Conservation (phyloP, 2,888 invertebrate species). For the Rosalia funebris region DNA sequence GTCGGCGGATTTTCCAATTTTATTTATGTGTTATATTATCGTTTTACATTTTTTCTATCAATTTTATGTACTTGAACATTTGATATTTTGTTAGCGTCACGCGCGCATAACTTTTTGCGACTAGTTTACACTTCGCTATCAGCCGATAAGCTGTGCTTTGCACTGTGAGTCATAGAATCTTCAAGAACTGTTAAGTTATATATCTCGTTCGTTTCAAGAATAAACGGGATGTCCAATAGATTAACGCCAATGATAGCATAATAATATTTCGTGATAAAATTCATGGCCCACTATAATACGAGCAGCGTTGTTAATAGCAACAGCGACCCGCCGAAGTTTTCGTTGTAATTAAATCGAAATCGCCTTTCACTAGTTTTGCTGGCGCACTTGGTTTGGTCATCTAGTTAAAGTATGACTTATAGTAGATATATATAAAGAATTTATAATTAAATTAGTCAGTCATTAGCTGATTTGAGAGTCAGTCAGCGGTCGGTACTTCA, state of each 20-base stretch:
- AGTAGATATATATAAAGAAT: slow-evolving; percentile 14
- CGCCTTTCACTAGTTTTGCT: no score
- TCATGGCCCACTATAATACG: slow-evolving; percentile 2
- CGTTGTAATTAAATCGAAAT: not conserved
- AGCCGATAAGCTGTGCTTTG: no score
- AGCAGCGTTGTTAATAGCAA: slow-evolving; percentile 4
- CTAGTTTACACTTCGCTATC: no score
- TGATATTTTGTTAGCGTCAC: no score
- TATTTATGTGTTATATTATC: no score
- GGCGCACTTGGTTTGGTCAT: not conserved
- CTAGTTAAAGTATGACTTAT: not conserved
- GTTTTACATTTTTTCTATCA: no score
- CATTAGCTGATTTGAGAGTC: not conserved
- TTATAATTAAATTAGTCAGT: slow-evolving; percentile 18
- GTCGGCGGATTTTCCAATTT: no score
- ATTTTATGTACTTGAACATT: no score
- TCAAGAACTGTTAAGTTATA: slow-evolving; percentile 1
- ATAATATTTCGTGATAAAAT: no score
- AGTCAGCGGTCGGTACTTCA: not conserved
- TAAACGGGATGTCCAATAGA: not conserved
- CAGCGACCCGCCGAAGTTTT: not conserved
- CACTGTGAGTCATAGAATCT: slow-evolving; percentile 9
- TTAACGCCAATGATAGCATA: no score
- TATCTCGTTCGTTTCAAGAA: not conserved
- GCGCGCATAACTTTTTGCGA: no score